Conservation (phyloP, 2,797 vertebrate genomes). For the Eidolon dupreanum region DNA sequence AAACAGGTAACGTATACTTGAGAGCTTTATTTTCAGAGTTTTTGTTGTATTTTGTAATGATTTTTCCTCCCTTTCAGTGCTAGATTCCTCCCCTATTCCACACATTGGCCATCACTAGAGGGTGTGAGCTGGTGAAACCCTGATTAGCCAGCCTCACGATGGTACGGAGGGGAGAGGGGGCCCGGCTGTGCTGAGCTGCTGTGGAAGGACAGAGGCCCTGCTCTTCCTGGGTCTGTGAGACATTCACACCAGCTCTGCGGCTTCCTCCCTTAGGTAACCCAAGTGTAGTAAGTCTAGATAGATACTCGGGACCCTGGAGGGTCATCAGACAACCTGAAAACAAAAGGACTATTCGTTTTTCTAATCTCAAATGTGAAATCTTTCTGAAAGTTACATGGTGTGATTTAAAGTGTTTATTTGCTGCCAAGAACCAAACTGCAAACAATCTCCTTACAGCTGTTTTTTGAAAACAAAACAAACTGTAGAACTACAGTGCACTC, state of each 20-base stretch:
- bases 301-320: too few species aligned
- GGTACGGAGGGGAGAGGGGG: background rate
- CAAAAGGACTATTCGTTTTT: background rate
- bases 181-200: background rate
- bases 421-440: constrained; percentile 91
- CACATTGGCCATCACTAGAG: background rate
- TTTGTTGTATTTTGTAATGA: background rate
- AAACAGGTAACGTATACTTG: background rate
- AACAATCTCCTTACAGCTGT: constrained; percentile 84
- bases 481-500: constrained; percentile 89
- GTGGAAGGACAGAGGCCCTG: background rate
- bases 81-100: background rate
- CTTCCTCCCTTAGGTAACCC: fast-evolving
- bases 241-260: background rate
- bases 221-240: background rate
- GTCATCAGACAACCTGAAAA: background rate
- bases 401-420: constrained; percentile 88
- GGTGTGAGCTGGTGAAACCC: background rate
- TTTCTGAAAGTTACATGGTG: background rate
- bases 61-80: background rate
- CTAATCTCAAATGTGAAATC: background rate
- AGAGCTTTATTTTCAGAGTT: background rate
- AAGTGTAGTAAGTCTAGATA: fast-evolving
- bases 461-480: constrained; percentile 87
- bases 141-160: background rate